phyloP scores from a whole-genome alignment of 2,113 vertebrate genomes.

The Microtus pennsylvanicus region DNA sequence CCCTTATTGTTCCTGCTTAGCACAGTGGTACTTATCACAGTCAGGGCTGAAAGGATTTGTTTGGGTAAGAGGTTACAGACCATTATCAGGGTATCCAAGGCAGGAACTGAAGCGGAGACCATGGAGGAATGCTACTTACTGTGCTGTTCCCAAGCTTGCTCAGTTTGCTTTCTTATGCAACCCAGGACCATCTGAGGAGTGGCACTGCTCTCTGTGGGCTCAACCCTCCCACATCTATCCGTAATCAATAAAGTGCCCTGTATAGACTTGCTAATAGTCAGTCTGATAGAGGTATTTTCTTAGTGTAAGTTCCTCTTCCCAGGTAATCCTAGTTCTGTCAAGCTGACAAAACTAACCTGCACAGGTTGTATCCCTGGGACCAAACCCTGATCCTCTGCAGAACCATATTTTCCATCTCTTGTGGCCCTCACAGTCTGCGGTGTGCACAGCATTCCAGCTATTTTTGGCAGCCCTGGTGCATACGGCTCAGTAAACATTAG shows the following conservation, averaged over 20 bases:
- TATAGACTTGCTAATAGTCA: no score
- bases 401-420: no score
- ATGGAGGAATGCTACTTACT: not conserved
- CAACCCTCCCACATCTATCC: no score
- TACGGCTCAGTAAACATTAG: not conserved
- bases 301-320: not conserved
- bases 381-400: not conserved
- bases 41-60: not conserved
- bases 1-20: no score
- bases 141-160: not conserved
- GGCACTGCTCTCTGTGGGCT: not conserved
- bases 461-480: not conserved
- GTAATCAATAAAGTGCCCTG: not conserved
- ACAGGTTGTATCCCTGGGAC: not conserved
- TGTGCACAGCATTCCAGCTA: not conserved
- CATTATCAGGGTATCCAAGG: not conserved
- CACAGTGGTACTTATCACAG: not conserved
- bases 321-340: not conserved
- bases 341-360: not conserved
- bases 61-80: not conserved
- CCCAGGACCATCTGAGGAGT: not conserved
- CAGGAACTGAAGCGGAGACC: not conserved
- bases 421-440: accelerated
- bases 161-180: not conserved
- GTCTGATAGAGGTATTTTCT: not conserved